A percentile compares a stretch with the other conserved stretches of the same genome.
These are phyloP conservation scores for Callipepla squamata DNA, from an alignment of 2,113 vertebrate species.

Conservation along the genomic window DNA sequence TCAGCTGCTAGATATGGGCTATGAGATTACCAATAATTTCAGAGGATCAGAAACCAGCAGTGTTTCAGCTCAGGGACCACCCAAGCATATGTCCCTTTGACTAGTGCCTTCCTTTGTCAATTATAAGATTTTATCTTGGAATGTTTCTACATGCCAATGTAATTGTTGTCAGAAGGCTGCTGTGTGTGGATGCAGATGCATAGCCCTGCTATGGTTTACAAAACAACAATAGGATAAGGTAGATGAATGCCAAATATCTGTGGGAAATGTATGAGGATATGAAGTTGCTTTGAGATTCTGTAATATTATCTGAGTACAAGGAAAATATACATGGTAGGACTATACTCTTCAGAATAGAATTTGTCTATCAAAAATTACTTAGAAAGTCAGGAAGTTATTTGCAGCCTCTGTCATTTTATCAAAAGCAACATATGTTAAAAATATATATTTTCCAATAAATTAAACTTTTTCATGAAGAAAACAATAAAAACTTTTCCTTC, in stretches of 20 bases:
- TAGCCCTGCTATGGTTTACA: not conserved
- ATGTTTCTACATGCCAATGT: slow-evolving; percentile 44
- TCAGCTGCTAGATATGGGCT: slow-evolving; percentile 48
- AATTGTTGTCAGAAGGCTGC: slow-evolving; percentile 52
- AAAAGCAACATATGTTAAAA: not conserved
- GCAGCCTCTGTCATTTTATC: not conserved
- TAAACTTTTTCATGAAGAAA: not conserved
- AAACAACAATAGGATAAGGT: not conserved
- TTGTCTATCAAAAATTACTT: not conserved
- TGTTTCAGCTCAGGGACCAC: slow-evolving; percentile 51
- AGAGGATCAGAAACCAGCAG: slow-evolving; percentile 60
- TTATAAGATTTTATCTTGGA: slow-evolving; percentile 54
- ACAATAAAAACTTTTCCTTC: not conserved
- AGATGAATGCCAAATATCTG: not conserved
- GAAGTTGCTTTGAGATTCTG: not conserved
- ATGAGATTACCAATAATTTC: slow-evolving; percentile 65
- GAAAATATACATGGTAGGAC: not conserved
- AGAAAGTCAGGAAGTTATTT: not conserved
- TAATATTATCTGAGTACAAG: not conserved
- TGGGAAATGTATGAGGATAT: not conserved
- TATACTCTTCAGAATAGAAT: not conserved
- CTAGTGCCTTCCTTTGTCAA: slow-evolving; percentile 35
- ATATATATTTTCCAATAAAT: not conserved
- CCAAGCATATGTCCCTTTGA: slow-evolving; percentile 34
- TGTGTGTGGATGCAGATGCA: not conserved